Evolutionary conservation across 2,113 vertebrate genomes (phyloP).

Genomic region (Uria aalge): DNA sequence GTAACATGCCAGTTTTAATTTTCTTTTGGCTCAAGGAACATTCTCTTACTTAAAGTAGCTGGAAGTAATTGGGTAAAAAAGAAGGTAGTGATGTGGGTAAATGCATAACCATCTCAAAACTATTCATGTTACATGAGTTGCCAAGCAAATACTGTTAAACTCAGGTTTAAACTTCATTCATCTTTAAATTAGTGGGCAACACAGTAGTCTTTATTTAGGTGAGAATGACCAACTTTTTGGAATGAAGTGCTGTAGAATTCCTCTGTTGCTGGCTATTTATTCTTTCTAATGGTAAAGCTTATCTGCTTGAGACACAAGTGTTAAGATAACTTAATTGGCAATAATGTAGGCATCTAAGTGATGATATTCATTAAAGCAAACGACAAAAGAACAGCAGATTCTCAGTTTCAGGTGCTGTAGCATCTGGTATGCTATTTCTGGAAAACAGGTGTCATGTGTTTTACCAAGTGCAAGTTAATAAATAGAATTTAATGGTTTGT

Average conservation of each 20-base stretch:
- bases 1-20: not conserved
- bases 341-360: not conserved
- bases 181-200: not conserved
- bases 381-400: not conserved
- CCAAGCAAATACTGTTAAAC: not conserved
- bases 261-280: not conserved
- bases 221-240: not conserved
- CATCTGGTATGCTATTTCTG: not conserved
- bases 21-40: not conserved
- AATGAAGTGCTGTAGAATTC: not conserved
- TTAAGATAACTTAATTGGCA: not conserved
- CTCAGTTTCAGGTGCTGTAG: not conserved
- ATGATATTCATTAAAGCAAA: not conserved
- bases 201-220: not conserved
- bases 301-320: not conserved
- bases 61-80: conserved; percentile 36
- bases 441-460: not conserved
- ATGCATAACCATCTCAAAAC: not conserved
- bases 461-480: not conserved
- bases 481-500: not conserved
- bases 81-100: conserved; percentile 23
- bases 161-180: not conserved
- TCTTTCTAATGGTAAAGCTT: not conserved
- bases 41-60: conserved; percentile 5
- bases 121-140: not conserved